Base-by-base conservation (phyloP, 2,888 invertebrate genomes). In the Taphrorychus bicolor region DNA sequence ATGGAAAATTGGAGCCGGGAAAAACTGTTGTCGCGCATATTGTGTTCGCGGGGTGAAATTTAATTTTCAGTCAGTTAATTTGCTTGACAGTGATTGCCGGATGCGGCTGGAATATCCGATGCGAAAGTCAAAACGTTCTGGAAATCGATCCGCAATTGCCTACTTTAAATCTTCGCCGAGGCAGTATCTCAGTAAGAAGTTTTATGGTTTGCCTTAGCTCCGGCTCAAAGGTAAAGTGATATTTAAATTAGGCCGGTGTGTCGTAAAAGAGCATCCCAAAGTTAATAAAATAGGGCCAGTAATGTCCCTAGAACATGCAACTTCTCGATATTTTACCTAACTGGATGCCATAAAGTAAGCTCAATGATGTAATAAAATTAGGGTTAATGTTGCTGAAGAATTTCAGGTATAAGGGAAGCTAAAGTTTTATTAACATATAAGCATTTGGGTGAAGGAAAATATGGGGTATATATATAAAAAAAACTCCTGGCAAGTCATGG, bases 231-330 rank as follows among this genome's bases (percentile, higher is more conserved):
- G 60, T 67, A 69, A 71, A 73, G 69, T 67, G 72, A 66, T 70
- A 72, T 73, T 72, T 64, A 73, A 72, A 73, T 72, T 71, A 70
- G 72, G 54, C 63, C 67, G 53, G 71, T 59, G 70, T 68, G 59
- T 59, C 70, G 69, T 66, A 61, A 71, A 73, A 72, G 70, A 72
- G 72, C 71, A 72, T 71, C 71, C 71, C 21, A 62, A 62, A 66
- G 51, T 58, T 69, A 64, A 73, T 73, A 72, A 73, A 73, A 67
- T 69, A 70, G 70, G 64, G 56, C 65, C 59, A 56, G 52, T 72
- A 71, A 73, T 71, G 71, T 42, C 61, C 65, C 53, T 57, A 22
- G 21, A 68, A 62, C 73, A 73, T 72, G 73, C 73, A 70, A 72
- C 58, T 58, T 64, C 23, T 45, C 64, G 18, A 45, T 59, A 59